Evolutionary conservation across 1,140 invertebrate genomes (phyloP).

Genomic region (Cardiocondyla obscurior): DNA sequence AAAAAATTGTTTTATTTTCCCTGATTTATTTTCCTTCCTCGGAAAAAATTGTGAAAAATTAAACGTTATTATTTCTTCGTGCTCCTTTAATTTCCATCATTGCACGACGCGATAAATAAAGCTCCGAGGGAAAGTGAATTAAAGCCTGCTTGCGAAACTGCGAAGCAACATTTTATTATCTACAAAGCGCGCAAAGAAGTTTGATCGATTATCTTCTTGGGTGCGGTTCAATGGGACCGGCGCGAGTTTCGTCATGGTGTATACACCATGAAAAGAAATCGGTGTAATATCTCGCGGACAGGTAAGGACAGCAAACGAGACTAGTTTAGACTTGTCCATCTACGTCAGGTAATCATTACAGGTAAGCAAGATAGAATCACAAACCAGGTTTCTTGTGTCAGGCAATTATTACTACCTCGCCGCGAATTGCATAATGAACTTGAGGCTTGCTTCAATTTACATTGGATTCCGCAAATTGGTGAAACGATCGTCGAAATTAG

Average conservation of each 20-base stretch:
- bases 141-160: slow-evolving; percentile 9
- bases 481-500: background rate
- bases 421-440: slow-evolving; percentile 15
- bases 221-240: background rate
- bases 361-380: slow-evolving; percentile 25
- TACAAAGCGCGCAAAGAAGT: background rate
- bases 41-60: background rate
- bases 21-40: background rate
- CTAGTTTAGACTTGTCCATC: background rate
- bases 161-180: slow-evolving; percentile 4
- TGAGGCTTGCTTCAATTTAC: background rate
- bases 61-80: background rate
- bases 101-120: background rate
- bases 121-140: background rate
- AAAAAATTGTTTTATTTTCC: too few species aligned
- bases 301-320: slow-evolving; percentile 29
- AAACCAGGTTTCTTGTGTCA: background rate
- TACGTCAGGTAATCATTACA: background rate
- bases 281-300: background rate
- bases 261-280: background rate
- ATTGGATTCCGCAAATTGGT: background rate
- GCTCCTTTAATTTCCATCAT: background rate
- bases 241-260: background rate
- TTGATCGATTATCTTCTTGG: background rate
- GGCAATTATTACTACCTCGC: background rate